phyloP scores from a whole-genome alignment of 2,797 vertebrate species.

The Micromesistius poutassou region DNA sequence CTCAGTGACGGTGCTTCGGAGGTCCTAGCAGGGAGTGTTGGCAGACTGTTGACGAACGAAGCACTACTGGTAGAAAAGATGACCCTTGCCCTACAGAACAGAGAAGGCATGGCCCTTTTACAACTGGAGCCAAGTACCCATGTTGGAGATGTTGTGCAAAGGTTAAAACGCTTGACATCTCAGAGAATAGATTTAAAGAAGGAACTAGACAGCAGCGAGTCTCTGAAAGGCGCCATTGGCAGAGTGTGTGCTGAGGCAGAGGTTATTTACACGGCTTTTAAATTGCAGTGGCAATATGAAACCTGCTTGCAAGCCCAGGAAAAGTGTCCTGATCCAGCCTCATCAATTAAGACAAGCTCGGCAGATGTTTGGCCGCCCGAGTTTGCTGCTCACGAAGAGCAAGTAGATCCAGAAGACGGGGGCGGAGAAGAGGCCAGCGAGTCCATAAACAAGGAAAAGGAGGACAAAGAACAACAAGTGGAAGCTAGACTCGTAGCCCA shows the following conservation, averaged over 20 bases:
- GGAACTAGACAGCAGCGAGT: constrained; percentile 8
- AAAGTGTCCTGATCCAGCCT: constrained; percentile 61
- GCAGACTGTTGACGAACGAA: constrained; percentile 71
- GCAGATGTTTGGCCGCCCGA: constrained; percentile 65
- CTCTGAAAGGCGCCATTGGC: constrained; percentile 38
- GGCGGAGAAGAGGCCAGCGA: constrained; percentile 14
- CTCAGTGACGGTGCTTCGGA: constrained; percentile 25
- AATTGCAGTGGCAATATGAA: constrained; percentile 73
- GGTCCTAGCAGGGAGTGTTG: constrained; percentile 20
- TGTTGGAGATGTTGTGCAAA: constrained; percentile 34
- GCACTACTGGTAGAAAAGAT: constrained; percentile 80
- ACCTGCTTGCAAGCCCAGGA: constrained; percentile 59
- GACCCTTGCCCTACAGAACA: constrained; percentile 76
- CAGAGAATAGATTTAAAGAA: constrained; percentile 62
- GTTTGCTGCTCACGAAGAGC: constrained; percentile 55
- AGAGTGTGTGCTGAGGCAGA: constrained; percentile 78
- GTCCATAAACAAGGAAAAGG: constrained; percentile 25
- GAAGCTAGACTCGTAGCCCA: constrained; percentile 76
- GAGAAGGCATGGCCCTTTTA: constrained; percentile 57
- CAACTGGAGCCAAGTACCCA: constrained; percentile 42
- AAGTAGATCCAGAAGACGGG: constrained; percentile 38
- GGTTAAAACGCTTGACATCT: constrained; percentile 66
- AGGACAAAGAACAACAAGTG: constrained; percentile 57
- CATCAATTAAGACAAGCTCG: constrained; percentile 39
- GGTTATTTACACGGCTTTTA: constrained; percentile 78